Conservation (phyloP, 2,888 invertebrate species). For the Furcula furcula region DNA sequence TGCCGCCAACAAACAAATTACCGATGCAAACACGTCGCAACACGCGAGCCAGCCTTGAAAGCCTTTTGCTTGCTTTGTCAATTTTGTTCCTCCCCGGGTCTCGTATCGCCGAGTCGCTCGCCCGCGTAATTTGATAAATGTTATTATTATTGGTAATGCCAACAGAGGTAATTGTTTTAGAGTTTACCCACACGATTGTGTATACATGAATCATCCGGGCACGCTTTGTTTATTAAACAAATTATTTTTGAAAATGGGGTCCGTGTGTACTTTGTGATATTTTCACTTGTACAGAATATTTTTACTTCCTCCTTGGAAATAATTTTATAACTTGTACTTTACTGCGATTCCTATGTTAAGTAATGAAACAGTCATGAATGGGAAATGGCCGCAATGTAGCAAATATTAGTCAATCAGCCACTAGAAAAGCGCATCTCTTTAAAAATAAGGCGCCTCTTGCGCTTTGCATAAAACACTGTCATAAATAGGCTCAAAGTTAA, state of each 20-base stretch:
- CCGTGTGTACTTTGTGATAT: not conserved
- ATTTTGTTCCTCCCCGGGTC: constrained; percentile 49
- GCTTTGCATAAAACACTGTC: no score
- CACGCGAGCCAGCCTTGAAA: constrained; percentile 74
- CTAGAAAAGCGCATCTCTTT: no score
- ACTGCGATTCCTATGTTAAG: no score
- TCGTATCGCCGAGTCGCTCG: constrained; percentile 44
- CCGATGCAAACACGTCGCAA: constrained; percentile 78
- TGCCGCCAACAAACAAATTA: constrained; percentile 80
- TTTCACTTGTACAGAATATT: not conserved
- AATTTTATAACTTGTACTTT: no score
- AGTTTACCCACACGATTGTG: constrained; percentile 51
- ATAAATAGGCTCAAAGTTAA: no score
- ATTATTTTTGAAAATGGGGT: constrained; percentile 8
- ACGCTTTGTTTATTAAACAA: constrained; percentile 23
- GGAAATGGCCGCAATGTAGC: no score
- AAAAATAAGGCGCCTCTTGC: no score
- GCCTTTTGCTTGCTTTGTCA: constrained; percentile 77
- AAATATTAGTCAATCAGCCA: no score
- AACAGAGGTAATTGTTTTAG: constrained; percentile 65
- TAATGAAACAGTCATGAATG: no score
- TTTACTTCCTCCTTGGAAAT: no score
- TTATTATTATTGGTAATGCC: constrained; percentile 71
- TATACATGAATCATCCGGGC: constrained; percentile 26
- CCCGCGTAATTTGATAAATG: constrained; percentile 60